A percentile compares a stretch with the other conserved stretches of the same genome.
Evolutionary conservation across 2,888 invertebrate species (phyloP).

Genomic region (Philereme vetulata): DNA sequence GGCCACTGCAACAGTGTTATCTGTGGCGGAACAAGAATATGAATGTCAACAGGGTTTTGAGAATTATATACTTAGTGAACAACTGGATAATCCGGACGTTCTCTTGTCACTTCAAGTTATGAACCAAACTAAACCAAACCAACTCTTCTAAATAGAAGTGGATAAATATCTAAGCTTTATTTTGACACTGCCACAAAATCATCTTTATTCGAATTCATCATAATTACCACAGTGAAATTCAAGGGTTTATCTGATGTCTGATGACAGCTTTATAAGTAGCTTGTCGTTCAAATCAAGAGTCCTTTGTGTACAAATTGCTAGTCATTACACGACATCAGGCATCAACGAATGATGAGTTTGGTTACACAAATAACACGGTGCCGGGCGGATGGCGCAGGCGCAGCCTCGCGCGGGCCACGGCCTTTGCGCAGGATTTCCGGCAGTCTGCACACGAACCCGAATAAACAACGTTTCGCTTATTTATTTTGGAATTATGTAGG

Average conservation of each 20-base stretch:
- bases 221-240: slow-evolving; percentile 15
- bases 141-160: background rate
- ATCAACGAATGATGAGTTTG: slow-evolving; percentile 42
- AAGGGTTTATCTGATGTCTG: slow-evolving; percentile 14
- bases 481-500: slow-evolving; percentile 8
- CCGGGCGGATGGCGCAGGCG: slow-evolving; percentile 46
- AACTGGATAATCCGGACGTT: background rate
- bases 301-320: slow-evolving; percentile 37
- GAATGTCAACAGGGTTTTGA: slow-evolving; percentile 26
- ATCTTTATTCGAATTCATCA: slow-evolving; percentile 15
- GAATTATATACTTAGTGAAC: slow-evolving; percentile 6
- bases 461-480: slow-evolving; percentile 52
- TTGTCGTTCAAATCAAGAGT: slow-evolving; percentile 28
- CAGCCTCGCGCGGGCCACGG: slow-evolving; percentile 64
- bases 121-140: too few relatives aligned
- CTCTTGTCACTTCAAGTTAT: slow-evolving; percentile 1
- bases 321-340: slow-evolving; percentile 46
- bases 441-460: slow-evolving; percentile 65
- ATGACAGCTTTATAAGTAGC: slow-evolving; percentile 28
- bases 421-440: slow-evolving; percentile 80
- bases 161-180: slow-evolving; percentile 1
- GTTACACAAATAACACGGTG: slow-evolving; percentile 46
- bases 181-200: slow-evolving; percentile 4
- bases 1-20: too few relatives aligned
- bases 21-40: too few relatives aligned